Conservation (phyloP, 2,113 vertebrate species). For the Mustelus asterias region DNA sequence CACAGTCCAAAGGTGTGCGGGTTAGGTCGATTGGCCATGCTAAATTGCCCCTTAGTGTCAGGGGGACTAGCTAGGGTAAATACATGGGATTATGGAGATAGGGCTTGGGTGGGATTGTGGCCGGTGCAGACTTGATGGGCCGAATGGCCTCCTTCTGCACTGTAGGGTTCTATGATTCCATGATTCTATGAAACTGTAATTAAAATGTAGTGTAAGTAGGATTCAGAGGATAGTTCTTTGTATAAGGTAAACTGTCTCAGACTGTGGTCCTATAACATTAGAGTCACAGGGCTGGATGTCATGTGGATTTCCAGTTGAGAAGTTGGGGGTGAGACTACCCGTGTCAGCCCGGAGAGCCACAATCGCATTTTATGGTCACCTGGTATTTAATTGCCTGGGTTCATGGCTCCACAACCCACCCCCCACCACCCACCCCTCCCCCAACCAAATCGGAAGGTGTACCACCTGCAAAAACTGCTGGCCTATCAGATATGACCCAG, state of each 20-base stretch:
- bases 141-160: no score
- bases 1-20: no score
- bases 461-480: background rate
- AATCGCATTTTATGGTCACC: background rate
- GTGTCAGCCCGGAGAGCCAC: background rate
- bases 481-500: background rate
- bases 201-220: background rate
- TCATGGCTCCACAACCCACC: background rate
- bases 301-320: background rate
- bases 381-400: background rate
- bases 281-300: background rate
- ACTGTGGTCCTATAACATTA: background rate
- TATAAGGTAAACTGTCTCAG: background rate
- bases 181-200: no score
- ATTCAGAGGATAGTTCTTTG: background rate
- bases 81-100: no score
- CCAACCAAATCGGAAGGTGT: background rate
- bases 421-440: no score
- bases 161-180: no score
- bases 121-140: no score
- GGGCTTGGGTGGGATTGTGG: no score
- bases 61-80: no score
- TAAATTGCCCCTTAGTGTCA: no score
- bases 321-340: background rate
- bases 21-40: no score